These are phyloP conservation scores for Morpho helenor DNA, from an alignment of 2,888 invertebrate genomes.

Conservation along the genomic window DNA sequence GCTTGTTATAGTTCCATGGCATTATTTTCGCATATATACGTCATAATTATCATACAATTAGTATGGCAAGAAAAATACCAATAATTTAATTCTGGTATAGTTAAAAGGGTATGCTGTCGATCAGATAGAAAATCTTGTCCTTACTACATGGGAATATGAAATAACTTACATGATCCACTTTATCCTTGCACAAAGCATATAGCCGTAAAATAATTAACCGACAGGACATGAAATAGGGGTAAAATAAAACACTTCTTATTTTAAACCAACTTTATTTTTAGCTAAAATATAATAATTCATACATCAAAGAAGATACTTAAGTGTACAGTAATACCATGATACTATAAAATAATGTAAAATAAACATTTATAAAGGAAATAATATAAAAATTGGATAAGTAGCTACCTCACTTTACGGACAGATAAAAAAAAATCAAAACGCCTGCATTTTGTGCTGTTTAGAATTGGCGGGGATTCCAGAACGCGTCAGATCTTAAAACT, in stretches of 20 bases:
- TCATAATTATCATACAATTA: too few relatives aligned
- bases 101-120: too few relatives aligned
- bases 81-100: too few relatives aligned
- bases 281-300: constrained; percentile 80
- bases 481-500: constrained; percentile 29
- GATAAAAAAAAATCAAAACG: constrained; percentile 36
- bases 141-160: too few relatives aligned
- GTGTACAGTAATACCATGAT: constrained; percentile 66
- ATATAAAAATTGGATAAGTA: constrained; percentile 41
- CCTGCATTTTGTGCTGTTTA: constrained; percentile 30
- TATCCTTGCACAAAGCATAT: too few relatives aligned
- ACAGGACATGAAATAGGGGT: background rate
- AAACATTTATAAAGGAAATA: constrained; percentile 30
- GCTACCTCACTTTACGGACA: constrained; percentile 51
- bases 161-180: too few relatives aligned
- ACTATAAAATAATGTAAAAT: constrained; percentile 47
- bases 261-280: constrained; percentile 80
- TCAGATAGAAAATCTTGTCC: too few relatives aligned
- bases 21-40: too few relatives aligned
- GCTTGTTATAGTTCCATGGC: too few relatives aligned
- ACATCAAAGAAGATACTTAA: constrained; percentile 76
- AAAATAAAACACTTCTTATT: constrained; percentile 53
- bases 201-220: too few relatives aligned
- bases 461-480: constrained; percentile 10
- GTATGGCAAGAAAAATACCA: too few relatives aligned